phyloP scores from a whole-genome alignment of 2,797 vertebrate genomes.

The Malurus leucopterus region DNA sequence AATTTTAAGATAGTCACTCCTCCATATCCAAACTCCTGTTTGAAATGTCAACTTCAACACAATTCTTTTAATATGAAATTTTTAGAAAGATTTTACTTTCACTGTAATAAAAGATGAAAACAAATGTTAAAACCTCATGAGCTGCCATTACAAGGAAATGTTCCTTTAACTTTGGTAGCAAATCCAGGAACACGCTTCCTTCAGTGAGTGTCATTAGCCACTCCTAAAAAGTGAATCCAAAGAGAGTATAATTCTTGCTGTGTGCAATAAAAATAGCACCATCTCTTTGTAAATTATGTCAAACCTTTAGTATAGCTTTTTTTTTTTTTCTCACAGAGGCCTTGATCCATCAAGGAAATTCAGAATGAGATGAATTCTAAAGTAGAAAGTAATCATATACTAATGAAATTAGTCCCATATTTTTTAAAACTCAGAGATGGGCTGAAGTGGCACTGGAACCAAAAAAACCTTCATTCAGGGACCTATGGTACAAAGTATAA shows the following conservation, averaged over 20 bases:
- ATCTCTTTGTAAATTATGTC: background rate
- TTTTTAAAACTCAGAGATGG: background rate
- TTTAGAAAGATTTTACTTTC: background rate
- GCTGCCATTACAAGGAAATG: background rate
- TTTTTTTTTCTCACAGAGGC: background rate
- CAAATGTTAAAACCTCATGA: background rate
- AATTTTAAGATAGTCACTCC: background rate
- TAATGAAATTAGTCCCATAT: background rate
- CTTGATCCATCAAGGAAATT: background rate
- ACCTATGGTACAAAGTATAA: background rate
- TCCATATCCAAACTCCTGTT: background rate
- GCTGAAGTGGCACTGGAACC: background rate
- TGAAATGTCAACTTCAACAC: background rate
- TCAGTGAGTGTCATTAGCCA: background rate
- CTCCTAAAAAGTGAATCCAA: background rate
- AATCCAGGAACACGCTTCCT: background rate
- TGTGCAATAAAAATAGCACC: background rate
- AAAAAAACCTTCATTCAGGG: background rate
- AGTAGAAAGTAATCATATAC: background rate
- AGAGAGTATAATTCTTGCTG: background rate
- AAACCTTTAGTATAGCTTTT: background rate
- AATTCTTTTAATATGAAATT: background rate
- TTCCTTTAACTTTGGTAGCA: background rate
- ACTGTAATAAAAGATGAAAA: background rate
- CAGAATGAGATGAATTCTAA: background rate